phyloP scores from a whole-genome alignment of 30 jellyfish, hydroid and myxozoan genomes.

The Cassiopea xamachana region DNA sequence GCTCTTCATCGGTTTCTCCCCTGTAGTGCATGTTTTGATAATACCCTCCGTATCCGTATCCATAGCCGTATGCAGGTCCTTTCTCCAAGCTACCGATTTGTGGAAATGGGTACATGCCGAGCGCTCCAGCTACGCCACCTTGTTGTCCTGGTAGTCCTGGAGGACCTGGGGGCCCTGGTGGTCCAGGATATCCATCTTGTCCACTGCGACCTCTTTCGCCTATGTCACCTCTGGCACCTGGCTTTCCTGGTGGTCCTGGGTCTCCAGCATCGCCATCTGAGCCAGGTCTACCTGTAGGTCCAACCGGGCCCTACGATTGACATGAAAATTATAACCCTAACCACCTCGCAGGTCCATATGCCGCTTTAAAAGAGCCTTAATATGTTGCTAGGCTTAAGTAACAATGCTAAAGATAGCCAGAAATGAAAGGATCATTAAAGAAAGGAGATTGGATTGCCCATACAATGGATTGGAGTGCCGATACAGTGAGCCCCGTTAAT shows the following conservation, averaged over 20 bases:
- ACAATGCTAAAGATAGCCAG: too few species aligned
- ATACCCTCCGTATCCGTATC: slow-evolving; percentile 55
- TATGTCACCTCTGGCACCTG: slow-evolving; percentile 65
- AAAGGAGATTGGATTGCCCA: too few species aligned
- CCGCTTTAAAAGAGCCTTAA: too few species aligned
- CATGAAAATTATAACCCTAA: neutral
- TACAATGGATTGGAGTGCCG: too few species aligned
- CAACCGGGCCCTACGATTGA: slow-evolving; percentile 78
- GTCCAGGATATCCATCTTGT: slow-evolving; percentile 89
- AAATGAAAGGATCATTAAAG: too few species aligned
- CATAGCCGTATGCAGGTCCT: slow-evolving; percentile 70
- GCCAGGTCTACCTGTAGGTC: slow-evolving; percentile 83
- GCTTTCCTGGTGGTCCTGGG: slow-evolving; percentile 63
- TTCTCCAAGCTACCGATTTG: slow-evolving; percentile 65
- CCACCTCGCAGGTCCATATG: too few species aligned
- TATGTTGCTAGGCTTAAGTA: too few species aligned
- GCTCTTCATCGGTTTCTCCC: slow-evolving; percentile 27
- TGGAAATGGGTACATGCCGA: slow-evolving; percentile 1
- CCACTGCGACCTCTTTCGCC: slow-evolving; percentile 86
- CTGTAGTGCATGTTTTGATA: slow-evolving; percentile 53
- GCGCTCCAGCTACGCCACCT: slow-evolving; percentile 38
- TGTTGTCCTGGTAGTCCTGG: slow-evolving; percentile 85
- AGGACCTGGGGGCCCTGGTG: slow-evolving; percentile 88
- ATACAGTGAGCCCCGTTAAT: too few species aligned
- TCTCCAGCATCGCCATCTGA: slow-evolving; percentile 73